These are phyloP conservation scores for Limanda limanda DNA, from an alignment of 2,113 vertebrate genomes.

Conservation along the genomic window DNA sequence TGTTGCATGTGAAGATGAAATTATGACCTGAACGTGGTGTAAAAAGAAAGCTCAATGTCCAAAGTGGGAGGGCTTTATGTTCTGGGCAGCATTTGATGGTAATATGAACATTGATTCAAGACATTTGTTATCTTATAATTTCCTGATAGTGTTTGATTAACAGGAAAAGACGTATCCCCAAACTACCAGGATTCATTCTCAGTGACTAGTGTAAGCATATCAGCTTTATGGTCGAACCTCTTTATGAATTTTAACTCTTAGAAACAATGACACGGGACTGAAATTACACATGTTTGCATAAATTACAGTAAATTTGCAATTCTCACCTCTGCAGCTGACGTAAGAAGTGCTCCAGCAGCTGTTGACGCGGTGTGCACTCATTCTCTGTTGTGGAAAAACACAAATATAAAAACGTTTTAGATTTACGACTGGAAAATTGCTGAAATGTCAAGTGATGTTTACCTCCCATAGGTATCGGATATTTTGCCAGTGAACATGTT, in stretches of 20 bases:
- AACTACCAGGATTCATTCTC: neutral
- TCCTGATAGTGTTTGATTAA: neutral
- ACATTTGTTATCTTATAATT: neutral
- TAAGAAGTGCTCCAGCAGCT: slow-evolving; percentile 94
- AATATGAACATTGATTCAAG: neutral
- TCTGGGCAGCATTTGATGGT: neutral
- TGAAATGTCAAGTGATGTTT: neutral
- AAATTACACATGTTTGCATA: neutral
- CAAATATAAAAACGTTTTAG: neutral
- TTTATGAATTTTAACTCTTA: neutral
- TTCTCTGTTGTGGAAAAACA: slow-evolving; percentile 82
- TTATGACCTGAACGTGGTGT: no score
- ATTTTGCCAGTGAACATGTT: neutral
- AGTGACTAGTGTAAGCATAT: neutral
- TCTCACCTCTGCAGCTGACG: slow-evolving; percentile 94
- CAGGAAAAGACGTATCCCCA: neutral
- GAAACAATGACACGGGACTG: neutral
- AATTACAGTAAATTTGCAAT: neutral
- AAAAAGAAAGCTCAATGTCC: neutral
- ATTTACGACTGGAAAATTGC: neutral
- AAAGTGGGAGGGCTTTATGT: neutral
- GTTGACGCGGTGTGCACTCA: slow-evolving; percentile 94
- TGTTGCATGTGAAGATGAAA: no score
- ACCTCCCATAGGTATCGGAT: neutral
- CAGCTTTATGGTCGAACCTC: neutral